Base-by-base conservation (phyloP, 1,140 invertebrate species). In the Dufourea novaeangliae region DNA sequence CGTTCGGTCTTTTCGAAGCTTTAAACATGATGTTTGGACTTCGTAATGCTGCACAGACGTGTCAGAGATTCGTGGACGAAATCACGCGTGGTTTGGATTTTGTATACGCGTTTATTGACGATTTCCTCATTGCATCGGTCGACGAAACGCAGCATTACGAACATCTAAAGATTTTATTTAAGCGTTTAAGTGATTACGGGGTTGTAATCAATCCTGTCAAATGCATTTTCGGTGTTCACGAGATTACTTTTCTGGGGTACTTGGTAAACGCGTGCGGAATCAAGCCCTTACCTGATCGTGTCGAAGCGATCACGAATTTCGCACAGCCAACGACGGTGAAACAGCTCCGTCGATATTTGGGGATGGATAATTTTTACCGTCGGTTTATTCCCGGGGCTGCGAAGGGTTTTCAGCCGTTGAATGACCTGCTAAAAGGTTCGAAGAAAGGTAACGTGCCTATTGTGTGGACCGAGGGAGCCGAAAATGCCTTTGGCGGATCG, bases 341-440 rank as follows among this genome's bases (percentile, higher is more conserved):
- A 8, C 20, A 44, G 6, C 17, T 59, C 0, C 54, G 68, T 29
- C 7, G 68, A 2, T 59, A 59, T n/a, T 46, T 70, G 14, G 68
- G 68, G 6, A 70, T 70, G 52, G n/a, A 59, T 10, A 70, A 70
- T 39, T 70, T 70, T 44, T 70, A 70, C 22, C 37, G 57, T 1
- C 22, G 69, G 4, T 61, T 44, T 27, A 11, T 71, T 7, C 57
- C 69, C 1, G 4, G 14, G 0, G 69, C 56, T 0, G 69, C 69
- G 4, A 14, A 12, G 11, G 1, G 32, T 2, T 20, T 29, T 12
- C 0, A 0, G 2, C 69, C 69, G 4, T 12, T 70, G 2, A 59
- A 57, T 22, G 20, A 17, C 0, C 4, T 70, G 0, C 20, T 70
- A 20, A 29, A 29, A 1, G 67, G 67, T 12, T 1, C n/a, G 2